phyloP scores from a whole-genome alignment of 2,888 invertebrate genomes.

The Serripes groenlandicus region DNA sequence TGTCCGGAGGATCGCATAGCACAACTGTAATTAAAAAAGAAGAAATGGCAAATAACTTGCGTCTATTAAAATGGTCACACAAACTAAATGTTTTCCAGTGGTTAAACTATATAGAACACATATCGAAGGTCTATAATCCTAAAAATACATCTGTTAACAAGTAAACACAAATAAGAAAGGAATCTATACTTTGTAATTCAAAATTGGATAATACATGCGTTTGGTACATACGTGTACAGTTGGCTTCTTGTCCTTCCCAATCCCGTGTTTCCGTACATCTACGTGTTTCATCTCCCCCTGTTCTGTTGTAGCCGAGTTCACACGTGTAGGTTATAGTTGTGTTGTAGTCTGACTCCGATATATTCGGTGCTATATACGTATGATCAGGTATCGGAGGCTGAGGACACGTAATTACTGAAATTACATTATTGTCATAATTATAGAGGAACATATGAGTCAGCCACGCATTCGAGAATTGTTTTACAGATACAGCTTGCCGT shows the following conservation, averaged over 20 bases:
- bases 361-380: slow-evolving; percentile 27
- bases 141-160: no score
- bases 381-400: slow-evolving; percentile 25
- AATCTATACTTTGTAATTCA: no score
- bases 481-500: no score
- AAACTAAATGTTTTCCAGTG: no score
- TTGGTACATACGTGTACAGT: slow-evolving; percentile 53
- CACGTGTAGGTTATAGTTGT: slow-evolving; percentile 51
- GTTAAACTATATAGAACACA: not conserved
- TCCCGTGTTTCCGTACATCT: slow-evolving; percentile 38
- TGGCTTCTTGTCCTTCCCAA: slow-evolving; percentile 38
- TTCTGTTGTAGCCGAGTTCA: slow-evolving; percentile 60
- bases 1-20: slow-evolving; percentile 8
- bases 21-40: not conserved
- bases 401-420: slow-evolving; percentile 56
- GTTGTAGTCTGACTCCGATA: slow-evolving; percentile 39
- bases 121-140: not conserved
- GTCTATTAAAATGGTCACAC: no score
- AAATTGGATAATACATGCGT: not conserved
- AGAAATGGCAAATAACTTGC: not conserved
- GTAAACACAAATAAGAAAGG: no score
- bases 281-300: slow-evolving; percentile 48
- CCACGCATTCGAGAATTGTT: no score
- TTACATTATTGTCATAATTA: no score
- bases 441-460: no score